Conservation (phyloP, 2,888 invertebrate genomes). For the Metopia argyrocephala region DNA sequence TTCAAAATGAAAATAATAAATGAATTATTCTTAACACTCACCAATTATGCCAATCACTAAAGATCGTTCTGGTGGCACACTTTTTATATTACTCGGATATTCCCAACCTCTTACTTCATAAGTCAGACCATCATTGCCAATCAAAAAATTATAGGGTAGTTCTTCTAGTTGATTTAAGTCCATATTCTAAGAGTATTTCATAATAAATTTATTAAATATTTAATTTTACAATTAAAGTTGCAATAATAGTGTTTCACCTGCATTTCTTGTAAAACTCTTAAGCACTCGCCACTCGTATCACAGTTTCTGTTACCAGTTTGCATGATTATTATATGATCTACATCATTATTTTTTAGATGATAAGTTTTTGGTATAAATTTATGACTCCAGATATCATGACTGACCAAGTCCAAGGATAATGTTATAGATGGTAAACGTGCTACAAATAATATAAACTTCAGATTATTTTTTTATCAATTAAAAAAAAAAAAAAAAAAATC, state of each 20-base stretch:
- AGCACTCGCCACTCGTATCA: slow-evolving; percentile 73
- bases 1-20: not conserved
- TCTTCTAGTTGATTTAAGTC: slow-evolving; percentile 60
- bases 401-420: slow-evolving; percentile 71
- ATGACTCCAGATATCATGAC: slow-evolving; percentile 73
- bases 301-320: slow-evolving; percentile 79
- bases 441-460: slow-evolving; percentile 36
- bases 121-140: slow-evolving; percentile 79
- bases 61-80: slow-evolving; percentile 68
- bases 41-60: slow-evolving; percentile 79
- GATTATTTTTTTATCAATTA: not conserved
- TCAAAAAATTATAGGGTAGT: slow-evolving; percentile 79
- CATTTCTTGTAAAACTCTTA: slow-evolving; percentile 75
- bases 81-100: slow-evolving; percentile 72
- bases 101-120: slow-evolving; percentile 80
- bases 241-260: slow-evolving; percentile 74
- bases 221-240: not conserved
- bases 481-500: not conserved
- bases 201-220: not conserved
- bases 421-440: slow-evolving; percentile 66
- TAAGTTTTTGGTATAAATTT: slow-evolving; percentile 58
- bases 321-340: slow-evolving; percentile 77
- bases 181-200: not conserved
- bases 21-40: slow-evolving; percentile 65
- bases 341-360: slow-evolving; percentile 67